Evolutionary conservation across 1,140 invertebrate species (phyloP).

Genomic region (Ditylenchus dipsaci): DNA sequence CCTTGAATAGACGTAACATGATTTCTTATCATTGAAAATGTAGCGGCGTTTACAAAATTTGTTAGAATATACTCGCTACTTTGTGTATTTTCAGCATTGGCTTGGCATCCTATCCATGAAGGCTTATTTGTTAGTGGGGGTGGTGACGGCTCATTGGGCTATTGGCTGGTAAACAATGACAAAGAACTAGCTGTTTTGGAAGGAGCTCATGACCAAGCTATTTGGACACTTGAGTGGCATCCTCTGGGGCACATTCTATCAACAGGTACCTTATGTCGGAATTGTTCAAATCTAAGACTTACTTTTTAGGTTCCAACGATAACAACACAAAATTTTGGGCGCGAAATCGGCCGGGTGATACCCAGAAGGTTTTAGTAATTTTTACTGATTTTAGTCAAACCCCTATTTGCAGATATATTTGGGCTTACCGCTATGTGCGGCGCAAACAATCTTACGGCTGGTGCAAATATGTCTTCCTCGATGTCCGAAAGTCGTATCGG

Average conservation of each 20-base stretch:
- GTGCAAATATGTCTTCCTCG: constrained; percentile 8
- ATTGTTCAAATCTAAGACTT: not conserved
- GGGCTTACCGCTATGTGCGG: constrained; percentile 57
- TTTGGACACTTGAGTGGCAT: constrained; percentile 95
- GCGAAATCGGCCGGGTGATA: constrained; percentile 91
- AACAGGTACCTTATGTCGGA: constrained; percentile 62
- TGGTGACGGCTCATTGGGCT: constrained; percentile 76
- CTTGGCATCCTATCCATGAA: constrained; percentile 97
- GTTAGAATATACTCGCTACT: too few species aligned
- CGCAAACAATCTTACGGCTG: constrained; percentile 31
- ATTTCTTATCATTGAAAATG: too few species aligned
- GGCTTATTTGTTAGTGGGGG: constrained; percentile 91
- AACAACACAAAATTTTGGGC: constrained; percentile 87
- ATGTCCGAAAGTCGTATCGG: not conserved
- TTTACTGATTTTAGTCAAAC: too few species aligned
- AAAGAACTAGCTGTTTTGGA: constrained; percentile 91
- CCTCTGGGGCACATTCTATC: constrained; percentile 95
- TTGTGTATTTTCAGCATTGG: constrained; percentile 64
- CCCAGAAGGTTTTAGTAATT: constrained; percentile 71
- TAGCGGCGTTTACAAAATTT: too few species aligned
- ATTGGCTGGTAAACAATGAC: constrained; percentile 43
- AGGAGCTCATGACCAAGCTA: constrained; percentile 95
- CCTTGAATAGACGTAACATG: too few species aligned
- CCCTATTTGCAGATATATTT: constrained; percentile 63
- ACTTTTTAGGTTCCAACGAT: constrained; percentile 51